Conservation (phyloP, 2,113 vertebrate genomes). For the Trichechus manatus region DNA sequence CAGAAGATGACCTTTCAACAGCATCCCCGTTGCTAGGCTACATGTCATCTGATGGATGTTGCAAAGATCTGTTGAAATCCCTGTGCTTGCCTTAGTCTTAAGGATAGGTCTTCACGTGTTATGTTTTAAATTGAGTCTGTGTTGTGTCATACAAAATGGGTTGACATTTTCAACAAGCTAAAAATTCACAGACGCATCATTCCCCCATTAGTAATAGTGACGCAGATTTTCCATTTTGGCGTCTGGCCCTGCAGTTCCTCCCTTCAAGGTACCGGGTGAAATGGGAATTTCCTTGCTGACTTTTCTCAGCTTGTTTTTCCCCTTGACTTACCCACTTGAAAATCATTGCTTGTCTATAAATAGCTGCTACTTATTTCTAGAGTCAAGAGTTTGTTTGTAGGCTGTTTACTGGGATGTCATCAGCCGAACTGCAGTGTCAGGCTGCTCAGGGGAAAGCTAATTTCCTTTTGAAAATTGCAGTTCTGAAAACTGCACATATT, state of each 20-base stretch:
- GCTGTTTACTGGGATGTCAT: slow-evolving; percentile 76
- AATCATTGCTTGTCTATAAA: slow-evolving; percentile 67
- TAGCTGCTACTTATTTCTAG: slow-evolving; percentile 60
- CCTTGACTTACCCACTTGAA: slow-evolving; percentile 47
- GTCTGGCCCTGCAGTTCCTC: slow-evolving; percentile 66
- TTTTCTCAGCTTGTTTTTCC: slow-evolving; percentile 75
- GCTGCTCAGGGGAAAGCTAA: slow-evolving; percentile 49
- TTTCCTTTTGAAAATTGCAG: slow-evolving; percentile 79
- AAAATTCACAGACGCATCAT: slow-evolving; percentile 64
- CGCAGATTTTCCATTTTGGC: slow-evolving; percentile 71
- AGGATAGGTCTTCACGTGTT: slow-evolving; percentile 50
- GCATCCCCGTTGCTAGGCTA: slow-evolving; percentile 85
- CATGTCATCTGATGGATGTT: slow-evolving; percentile 76
- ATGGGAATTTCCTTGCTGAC: slow-evolving; percentile 81
- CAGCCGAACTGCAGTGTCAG: slow-evolving; percentile 43
- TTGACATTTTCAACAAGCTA: slow-evolving; percentile 75
- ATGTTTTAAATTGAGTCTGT: slow-evolving; percentile 72
- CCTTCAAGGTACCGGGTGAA: slow-evolving; percentile 40
- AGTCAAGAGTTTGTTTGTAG: slow-evolving; percentile 64
- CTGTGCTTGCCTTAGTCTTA: slow-evolving; percentile 53
- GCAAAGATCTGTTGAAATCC: slow-evolving; percentile 74
- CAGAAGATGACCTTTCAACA: slow-evolving; percentile 74
- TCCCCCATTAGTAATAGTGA: slow-evolving; percentile 44
- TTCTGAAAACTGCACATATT: slow-evolving; percentile 67
- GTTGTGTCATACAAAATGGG: slow-evolving; percentile 65